Conservation (phyloP, 2,888 invertebrate species). For the Epirrita christyi region DNA sequence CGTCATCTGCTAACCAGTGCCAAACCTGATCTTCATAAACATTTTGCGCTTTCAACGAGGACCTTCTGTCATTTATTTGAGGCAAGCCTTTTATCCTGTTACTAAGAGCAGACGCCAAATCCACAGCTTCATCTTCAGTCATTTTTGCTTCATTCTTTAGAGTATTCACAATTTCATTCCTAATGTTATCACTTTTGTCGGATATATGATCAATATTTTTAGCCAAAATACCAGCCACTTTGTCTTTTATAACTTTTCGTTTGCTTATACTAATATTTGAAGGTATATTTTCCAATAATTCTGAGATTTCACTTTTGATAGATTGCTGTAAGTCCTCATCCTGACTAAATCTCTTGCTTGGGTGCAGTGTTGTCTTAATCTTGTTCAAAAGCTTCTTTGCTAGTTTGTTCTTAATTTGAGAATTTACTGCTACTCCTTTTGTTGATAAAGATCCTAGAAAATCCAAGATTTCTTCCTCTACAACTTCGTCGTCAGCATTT, state of each 20-base stretch:
- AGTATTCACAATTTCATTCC: constrained; percentile 29
- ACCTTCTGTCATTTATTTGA: not conserved
- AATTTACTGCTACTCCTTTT: constrained; percentile 9
- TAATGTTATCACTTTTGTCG: constrained; percentile 21
- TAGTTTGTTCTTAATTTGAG: constrained; percentile 10
- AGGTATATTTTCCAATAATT: constrained; percentile 11
- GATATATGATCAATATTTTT: constrained; percentile 27
- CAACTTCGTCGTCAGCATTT: constrained; percentile 7
- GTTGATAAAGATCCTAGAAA: constrained; percentile 16
- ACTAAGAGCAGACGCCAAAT: constrained; percentile 31
- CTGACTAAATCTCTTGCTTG: constrained; percentile 17
- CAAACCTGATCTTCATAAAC: constrained; percentile 8
- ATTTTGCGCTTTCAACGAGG: constrained; percentile 1
- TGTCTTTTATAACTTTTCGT: constrained; percentile 30
- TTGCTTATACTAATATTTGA: constrained; percentile 18
- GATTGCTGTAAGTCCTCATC: constrained; percentile 25
- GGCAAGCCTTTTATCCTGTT: constrained; percentile 22
- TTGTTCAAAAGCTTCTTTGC: constrained; percentile 7
- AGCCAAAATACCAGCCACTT: constrained; percentile 34
- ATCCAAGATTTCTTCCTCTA: constrained; percentile 10
- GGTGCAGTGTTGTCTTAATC: constrained; percentile 18
- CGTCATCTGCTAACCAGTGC: constrained; percentile 20
- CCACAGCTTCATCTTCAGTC: constrained; percentile 26
- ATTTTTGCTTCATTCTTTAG: constrained; percentile 35
- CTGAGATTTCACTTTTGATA: constrained; percentile 30